Evolutionary conservation across 2,113 vertebrate species (phyloP), one percentile per base, ranked within the genome.

Genomic region (Pterocles gutturalis): DNA sequence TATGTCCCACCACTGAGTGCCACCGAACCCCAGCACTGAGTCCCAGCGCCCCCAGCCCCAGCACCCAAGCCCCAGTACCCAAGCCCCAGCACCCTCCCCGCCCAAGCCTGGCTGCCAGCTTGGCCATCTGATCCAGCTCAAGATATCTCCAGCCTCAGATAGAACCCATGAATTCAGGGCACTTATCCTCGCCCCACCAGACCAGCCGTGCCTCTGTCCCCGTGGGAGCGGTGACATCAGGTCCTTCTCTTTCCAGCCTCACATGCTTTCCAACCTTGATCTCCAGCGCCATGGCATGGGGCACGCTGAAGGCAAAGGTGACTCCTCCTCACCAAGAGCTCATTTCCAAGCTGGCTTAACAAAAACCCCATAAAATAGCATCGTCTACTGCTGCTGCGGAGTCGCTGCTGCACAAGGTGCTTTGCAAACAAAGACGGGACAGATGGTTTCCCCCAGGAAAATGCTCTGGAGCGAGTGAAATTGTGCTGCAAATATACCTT

Each of bases 211-310:
- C 54, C 82, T 1, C 19, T 3, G 70, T 55, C 62, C 57, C 45
- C 21, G 24, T 49, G 61, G 31, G 16, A 38, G 31, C 4, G 0
- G 28, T 7, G 60, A 38, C 72, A 46, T 3, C 15, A 11, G 19
- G 8, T 31, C 38, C 18, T 57, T 54, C 34, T 49, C 36, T 13
- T 34, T 22, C 36, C n/a, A 24, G 28, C 33, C 49, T 21, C 54
- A 4, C 0, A 13, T 41, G 1, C 20, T 21, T 26, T 36, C 29
- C 41, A 28, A 46, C n/a, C 26, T 55, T 0, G 0, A 62, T 29
- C 46, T 55, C 43, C 3, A 7, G 10, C 0, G 0, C 0, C 0
- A 16, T 2, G 10, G 43, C 36, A 19, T 2, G 3, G 1, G 29
- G 33, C 69, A 57, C 81, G 61, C 11, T 1, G 2, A 33, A 67